These are phyloP conservation scores for Chaetogeoica ovagalla DNA, from an alignment of 2,888 invertebrate species.

Conservation along the genomic window DNA sequence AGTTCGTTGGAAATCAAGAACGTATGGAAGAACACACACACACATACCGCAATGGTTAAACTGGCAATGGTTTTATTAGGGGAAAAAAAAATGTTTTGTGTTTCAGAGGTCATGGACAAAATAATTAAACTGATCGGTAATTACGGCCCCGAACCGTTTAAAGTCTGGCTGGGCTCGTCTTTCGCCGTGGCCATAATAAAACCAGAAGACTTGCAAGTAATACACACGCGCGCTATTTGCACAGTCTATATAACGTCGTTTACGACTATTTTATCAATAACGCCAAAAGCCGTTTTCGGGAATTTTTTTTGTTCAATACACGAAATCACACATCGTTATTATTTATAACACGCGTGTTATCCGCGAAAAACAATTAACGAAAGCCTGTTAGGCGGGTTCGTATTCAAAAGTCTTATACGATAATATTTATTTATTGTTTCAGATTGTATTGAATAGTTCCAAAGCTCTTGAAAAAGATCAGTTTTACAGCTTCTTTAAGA, in stretches of 20 bases:
- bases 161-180: conserved; percentile 54
- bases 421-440: conserved; percentile 30
- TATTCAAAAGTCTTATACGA: neutral
- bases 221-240: no score
- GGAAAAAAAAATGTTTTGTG: neutral
- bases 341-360: no score
- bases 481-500: conserved; percentile 56
- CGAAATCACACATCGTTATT: no score
- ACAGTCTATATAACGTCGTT: no score
- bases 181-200: conserved; percentile 50
- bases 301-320: no score
- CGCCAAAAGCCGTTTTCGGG: no score
- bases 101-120: conserved; percentile 10
- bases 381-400: no score
- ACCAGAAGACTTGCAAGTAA: conserved; percentile 55
- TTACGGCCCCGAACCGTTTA: conserved; percentile 47
- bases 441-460: conserved; percentile 56
- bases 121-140: neutral
- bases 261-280: no score
- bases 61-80: neutral
- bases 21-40: conserved; percentile 44
- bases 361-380: no score
- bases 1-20: conserved; percentile 54
- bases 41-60: no score
- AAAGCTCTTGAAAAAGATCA: conserved; percentile 56